Base-by-base conservation (phyloP, 1,140 invertebrate genomes). In the Rhynchophorus ferrugineus region DNA sequence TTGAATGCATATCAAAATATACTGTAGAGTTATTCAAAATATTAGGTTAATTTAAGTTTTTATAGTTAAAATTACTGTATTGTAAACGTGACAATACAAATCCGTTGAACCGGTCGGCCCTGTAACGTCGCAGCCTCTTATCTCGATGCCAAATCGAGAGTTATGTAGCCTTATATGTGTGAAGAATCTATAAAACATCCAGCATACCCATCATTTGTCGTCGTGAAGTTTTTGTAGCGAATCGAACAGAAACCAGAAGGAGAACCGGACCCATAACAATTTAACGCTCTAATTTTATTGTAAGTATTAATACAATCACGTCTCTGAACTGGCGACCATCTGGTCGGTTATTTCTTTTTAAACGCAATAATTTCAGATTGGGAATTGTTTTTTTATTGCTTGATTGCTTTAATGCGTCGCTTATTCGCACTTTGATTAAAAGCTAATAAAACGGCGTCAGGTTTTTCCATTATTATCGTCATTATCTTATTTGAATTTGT, bases 241-340 rank as follows among this genome's bases (percentile, higher is more conserved):
- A 29, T 21, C 18, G 18, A n/a, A 9, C 16, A 48, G 7, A 41
- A n/a, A 29, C 13, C 17, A 29, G 24, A 50, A 43, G 39, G 33
- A 24, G 42, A 52, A 43, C 49, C 41, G 49, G 41, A 33, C 49
- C 21, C 43, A 16, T 33, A 50, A 52, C 42, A 44, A 45, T 52
- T 52, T 52, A 45, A 44, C 49, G 49, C 49, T 45, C 42, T 52
- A 52, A 52, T 52, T 52, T 45, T 52, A 45, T 52, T 45, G 43
- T 45, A 52, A 52, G 49, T 45, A 45, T 45, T 43, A 52, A 45
- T 52, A 42, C 43, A 45, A 45, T 52, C 43, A 45, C 43, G 43
- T 52, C 33, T 37, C 34, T 37, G 33, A 44, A 52, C 24, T 5
- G 24, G 24, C 5, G 49, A 52, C 34, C 43, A 52, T 38, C 34